Evolutionary conservation across 2,113 vertebrate species (phyloP).

Genomic region (Alethe diademata): DNA sequence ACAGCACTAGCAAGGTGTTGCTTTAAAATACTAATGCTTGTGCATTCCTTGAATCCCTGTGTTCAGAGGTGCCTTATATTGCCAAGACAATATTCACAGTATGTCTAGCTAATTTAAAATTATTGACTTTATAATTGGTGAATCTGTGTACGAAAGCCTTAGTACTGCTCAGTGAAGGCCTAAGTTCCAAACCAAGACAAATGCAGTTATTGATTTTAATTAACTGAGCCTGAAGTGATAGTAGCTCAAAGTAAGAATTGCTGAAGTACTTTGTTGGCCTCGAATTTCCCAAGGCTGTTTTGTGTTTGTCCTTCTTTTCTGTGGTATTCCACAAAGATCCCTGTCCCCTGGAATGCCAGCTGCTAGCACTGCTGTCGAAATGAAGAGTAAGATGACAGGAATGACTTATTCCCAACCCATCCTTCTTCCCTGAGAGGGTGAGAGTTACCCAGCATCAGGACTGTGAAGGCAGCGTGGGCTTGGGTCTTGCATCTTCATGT

Average conservation of each 20-base stretch:
- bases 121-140: conserved; percentile 30
- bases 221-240: background rate
- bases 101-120: conserved; percentile 34
- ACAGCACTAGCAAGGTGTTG: background rate
- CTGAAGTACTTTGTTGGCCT: background rate
- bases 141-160: conserved; percentile 15
- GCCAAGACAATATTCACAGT: conserved; percentile 3
- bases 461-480: accelerated
- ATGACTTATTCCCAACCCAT: background rate
- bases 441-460: accelerated
- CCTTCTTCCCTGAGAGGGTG: background rate
- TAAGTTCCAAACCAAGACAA: conserved; percentile 43
- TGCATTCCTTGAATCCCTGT: background rate
- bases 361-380: background rate
- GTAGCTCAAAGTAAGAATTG: background rate
- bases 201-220: conserved; percentile 62
- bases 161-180: background rate
- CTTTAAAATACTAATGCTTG: background rate
- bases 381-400: background rate
- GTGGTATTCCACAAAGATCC: background rate
- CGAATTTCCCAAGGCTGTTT: background rate
- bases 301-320: background rate
- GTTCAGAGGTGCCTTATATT: background rate
- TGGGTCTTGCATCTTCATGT: background rate
- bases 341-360: background rate